Evolutionary conservation across 2,113 vertebrate species (phyloP).

Genomic region (Lepisosteus oculatus): DNA sequence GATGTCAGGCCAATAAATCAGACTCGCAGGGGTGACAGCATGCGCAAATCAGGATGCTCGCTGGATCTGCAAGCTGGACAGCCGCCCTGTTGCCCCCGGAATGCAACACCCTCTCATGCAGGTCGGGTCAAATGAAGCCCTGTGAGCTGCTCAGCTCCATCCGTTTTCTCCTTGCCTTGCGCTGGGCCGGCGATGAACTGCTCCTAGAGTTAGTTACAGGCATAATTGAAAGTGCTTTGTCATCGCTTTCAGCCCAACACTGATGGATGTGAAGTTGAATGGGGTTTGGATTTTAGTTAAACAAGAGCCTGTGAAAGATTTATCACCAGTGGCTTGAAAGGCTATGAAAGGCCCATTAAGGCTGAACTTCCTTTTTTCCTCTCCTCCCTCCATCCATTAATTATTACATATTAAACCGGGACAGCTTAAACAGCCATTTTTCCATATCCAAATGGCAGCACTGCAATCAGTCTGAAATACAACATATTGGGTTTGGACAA

Average conservation of each 20-base stretch:
- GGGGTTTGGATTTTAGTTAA: slow-evolving; percentile 87
- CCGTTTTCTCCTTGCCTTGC: slow-evolving; percentile 43
- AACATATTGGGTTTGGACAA: neutral
- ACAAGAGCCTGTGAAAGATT: slow-evolving; percentile 77
- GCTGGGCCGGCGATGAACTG: slow-evolving; percentile 72
- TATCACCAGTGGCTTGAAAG: slow-evolving; percentile 74
- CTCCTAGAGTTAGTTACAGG: slow-evolving; percentile 75
- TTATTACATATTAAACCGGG: slow-evolving; percentile 69
- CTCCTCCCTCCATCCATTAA: slow-evolving; percentile 48
- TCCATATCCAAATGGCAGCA: neutral
- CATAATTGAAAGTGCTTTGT: slow-evolving; percentile 83
- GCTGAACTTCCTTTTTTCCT: slow-evolving; percentile 60
- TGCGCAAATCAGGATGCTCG: slow-evolving; percentile 70
- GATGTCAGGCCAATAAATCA: slow-evolving; percentile 72
- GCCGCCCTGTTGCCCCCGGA: slow-evolving; percentile 56
- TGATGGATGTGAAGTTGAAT: slow-evolving; percentile 88
- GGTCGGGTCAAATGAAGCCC: slow-evolving; percentile 31
- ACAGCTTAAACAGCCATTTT: slow-evolving; percentile 38
- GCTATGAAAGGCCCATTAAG: slow-evolving; percentile 75
- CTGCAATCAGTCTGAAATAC: neutral
- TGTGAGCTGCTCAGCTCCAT: slow-evolving; percentile 49
- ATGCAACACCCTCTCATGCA: neutral
- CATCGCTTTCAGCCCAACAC: slow-evolving; percentile 82
- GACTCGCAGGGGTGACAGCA: slow-evolving; percentile 64
- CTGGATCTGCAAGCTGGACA: slow-evolving; percentile 53